Conservation (phyloP, 1,140 invertebrate species). For the Mercenaria mercenaria region DNA sequence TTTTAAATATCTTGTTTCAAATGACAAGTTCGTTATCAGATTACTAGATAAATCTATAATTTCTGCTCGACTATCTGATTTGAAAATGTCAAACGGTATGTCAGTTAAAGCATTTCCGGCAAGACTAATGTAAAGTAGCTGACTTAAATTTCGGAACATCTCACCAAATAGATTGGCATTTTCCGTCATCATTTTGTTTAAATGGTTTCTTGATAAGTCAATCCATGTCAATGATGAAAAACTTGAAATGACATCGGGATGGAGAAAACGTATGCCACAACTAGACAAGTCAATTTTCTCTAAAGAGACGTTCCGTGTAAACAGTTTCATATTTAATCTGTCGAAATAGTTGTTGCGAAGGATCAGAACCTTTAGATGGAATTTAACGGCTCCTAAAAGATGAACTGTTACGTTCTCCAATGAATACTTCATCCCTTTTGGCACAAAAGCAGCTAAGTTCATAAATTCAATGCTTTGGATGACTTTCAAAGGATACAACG, state of each 20-base stretch:
- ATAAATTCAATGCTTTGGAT: background rate
- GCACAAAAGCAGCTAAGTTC: background rate
- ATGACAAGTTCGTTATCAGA: background rate
- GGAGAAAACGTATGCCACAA: background rate
- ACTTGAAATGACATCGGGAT: background rate
- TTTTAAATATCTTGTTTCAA: background rate
- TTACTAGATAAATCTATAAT: background rate
- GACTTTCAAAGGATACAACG: background rate
- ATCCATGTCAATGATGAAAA: no score
- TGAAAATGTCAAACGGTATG: background rate
- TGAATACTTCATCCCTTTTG: background rate
- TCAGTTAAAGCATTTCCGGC: background rate
- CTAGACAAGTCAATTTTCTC: background rate
- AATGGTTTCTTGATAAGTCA: no score
- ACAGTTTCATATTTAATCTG: background rate
- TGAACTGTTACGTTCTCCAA: background rate
- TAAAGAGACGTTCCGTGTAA: background rate
- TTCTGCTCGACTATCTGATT: background rate
- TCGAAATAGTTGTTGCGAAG: background rate
- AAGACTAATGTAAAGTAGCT: background rate
- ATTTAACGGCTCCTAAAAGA: background rate
- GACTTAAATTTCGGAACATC: background rate
- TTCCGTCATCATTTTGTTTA: no score
- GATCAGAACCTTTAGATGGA: background rate
- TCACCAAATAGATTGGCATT: background rate